phyloP scores from a whole-genome alignment of 2,113 vertebrate genomes.

The Trogon melanurus region DNA sequence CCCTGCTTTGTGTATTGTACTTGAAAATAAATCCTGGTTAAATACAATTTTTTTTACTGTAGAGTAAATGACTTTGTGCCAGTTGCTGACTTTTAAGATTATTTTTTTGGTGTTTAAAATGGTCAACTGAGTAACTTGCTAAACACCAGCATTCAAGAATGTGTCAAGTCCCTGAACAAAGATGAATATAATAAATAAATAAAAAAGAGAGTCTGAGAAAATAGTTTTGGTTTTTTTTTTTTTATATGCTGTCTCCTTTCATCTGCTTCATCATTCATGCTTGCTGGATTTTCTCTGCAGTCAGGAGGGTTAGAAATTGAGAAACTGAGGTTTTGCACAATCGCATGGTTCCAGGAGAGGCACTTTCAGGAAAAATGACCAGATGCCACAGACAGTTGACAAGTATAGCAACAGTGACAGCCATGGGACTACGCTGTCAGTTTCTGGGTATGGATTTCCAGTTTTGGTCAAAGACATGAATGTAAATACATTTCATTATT shows the following conservation, averaged over 20 bases:
- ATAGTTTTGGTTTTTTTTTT: neutral
- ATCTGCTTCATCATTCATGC: neutral
- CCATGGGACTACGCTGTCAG: neutral
- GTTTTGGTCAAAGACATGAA: neutral
- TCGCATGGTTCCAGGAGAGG: neutral
- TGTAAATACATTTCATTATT: neutral
- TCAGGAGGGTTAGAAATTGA: neutral
- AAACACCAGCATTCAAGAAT: neutral
- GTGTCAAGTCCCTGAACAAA: neutral
- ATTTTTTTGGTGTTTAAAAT: neutral
- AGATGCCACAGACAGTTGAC: neutral
- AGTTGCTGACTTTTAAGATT: neutral
- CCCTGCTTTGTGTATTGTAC: neutral
- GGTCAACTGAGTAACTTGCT: neutral
- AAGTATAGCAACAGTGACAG: neutral
- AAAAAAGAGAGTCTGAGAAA: neutral
- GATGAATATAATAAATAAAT: neutral
- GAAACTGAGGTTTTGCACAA: constrained; percentile 19
- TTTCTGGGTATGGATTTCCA: neutral
- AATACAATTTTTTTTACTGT: neutral
- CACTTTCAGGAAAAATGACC: neutral
- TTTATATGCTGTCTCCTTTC: neutral
- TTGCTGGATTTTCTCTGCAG: constrained; percentile 24
- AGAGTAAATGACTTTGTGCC: neutral
- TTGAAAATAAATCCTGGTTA: neutral